Percentiles rank a stretch among this genome's conserved stretches.
Evolutionary conservation across 1,140 invertebrate genomes (phyloP).

Genomic region (Drosophila pruinosa): DNA sequence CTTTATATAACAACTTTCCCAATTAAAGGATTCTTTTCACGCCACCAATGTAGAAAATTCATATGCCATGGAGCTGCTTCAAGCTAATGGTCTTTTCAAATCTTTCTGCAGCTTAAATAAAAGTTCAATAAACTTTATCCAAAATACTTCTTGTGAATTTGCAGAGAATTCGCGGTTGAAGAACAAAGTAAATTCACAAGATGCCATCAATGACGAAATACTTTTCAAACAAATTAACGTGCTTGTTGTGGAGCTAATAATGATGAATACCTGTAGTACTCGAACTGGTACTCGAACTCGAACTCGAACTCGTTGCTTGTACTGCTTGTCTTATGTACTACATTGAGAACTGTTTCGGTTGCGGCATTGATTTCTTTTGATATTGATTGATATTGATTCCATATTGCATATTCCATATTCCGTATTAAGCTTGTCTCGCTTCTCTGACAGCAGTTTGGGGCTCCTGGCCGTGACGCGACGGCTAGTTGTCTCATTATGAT

Average conservation of each 20-base stretch:
- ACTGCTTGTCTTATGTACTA: neutral
- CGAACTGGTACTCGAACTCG: neutral
- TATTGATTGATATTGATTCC: neutral
- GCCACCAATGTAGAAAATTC: too few relatives aligned
- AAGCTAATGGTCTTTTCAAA: neutral
- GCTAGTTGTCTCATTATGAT: conserved; percentile 66
- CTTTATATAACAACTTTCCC: too few relatives aligned
- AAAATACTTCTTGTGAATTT: neutral
- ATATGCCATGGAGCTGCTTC: too few relatives aligned
- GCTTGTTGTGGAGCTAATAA: neutral
- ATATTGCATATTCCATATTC: neutral
- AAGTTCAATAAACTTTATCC: neutral
- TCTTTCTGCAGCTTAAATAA: neutral
- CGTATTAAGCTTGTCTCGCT: neutral
- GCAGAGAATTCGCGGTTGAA: neutral
- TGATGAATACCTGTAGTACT: neutral
- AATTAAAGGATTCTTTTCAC: too few relatives aligned
- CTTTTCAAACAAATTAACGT: neutral
- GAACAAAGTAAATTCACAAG: neutral
- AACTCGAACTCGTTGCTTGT: neutral
- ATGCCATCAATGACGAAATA: neutral
- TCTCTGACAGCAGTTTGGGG: neutral
- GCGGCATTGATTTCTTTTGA: conserved; percentile 26
- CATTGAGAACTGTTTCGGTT: neutral
- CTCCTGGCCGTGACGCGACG: conserved; percentile 34